phyloP scores from a whole-genome alignment of 2,888 invertebrate genomes.

The Drosophila prolongata region DNA sequence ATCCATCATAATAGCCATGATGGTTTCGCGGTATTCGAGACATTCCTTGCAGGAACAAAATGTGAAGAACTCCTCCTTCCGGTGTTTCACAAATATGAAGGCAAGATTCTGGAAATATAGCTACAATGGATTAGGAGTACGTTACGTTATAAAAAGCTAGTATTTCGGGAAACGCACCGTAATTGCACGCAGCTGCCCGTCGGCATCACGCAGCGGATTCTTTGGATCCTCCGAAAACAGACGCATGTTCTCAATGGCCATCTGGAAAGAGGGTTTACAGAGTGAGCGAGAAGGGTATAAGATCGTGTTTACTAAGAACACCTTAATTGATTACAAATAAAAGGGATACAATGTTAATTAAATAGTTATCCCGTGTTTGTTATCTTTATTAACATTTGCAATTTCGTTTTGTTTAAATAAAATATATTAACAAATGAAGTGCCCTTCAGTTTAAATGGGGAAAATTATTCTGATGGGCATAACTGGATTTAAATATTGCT shows the following conservation, averaged over 20 bases:
- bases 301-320: too few species aligned
- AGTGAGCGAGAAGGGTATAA: too few species aligned
- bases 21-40: constrained; percentile 83
- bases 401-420: too few species aligned
- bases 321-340: too few species aligned
- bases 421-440: too few species aligned
- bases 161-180: constrained; percentile 61
- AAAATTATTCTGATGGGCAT: too few species aligned
- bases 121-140: constrained; percentile 68
- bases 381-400: too few species aligned
- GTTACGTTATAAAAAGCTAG: constrained; percentile 20
- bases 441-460: too few species aligned
- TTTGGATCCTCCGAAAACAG: constrained; percentile 72
- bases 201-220: constrained; percentile 67
- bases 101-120: constrained; percentile 80
- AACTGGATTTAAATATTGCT: too few species aligned
- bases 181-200: constrained; percentile 77
- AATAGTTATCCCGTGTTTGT: too few species aligned
- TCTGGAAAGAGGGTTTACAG: constrained; percentile 31
- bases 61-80: constrained; percentile 82
- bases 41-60: constrained; percentile 83
- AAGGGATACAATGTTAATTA: too few species aligned
- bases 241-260: constrained; percentile 72
- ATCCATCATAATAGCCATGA: constrained; percentile 83
- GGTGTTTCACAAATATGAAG: constrained; percentile 81